These are phyloP conservation scores for Scomber scombrus DNA, from an alignment of 2,113 vertebrate genomes.

Conservation along the genomic window DNA sequence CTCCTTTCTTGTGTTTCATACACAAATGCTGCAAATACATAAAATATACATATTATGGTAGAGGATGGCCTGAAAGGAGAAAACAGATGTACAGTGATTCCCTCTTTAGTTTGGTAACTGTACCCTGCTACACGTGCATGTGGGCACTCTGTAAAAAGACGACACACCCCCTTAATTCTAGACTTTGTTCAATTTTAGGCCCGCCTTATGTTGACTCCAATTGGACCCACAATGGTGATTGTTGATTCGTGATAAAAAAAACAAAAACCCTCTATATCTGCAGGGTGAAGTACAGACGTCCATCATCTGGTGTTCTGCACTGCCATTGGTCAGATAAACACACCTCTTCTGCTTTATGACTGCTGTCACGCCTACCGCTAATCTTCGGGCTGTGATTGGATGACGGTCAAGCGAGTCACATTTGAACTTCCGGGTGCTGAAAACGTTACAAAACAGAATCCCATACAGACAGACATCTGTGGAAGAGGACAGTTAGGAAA, in stretches of 20 bases:
- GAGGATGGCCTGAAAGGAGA: too few relatives aligned
- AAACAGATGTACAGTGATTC: neutral
- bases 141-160: neutral
- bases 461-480: accelerated
- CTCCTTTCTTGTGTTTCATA: too few relatives aligned
- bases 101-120: slow-evolving; percentile 34
- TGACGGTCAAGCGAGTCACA: neutral
- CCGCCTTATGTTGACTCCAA: slow-evolving; percentile 11
- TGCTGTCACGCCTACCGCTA: neutral
- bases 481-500: slow-evolving; percentile 16
- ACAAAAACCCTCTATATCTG: too few relatives aligned
- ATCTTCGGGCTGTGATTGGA: slow-evolving; percentile 48
- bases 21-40: too few relatives aligned
- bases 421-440: slow-evolving; percentile 70
- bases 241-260: too few relatives aligned
- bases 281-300: neutral
- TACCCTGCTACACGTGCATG: slow-evolving; percentile 30
- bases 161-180: neutral
- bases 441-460: slow-evolving; percentile 68
- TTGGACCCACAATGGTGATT: neutral
- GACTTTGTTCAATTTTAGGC: neutral
- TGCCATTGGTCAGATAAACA: slow-evolving; percentile 27
- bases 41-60: too few relatives aligned
- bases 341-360: accelerated
- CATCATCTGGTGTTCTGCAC: accelerated